These are phyloP conservation scores for Lagocephalus sceleratus DNA, from an alignment of 2,797 vertebrate genomes.

Conservation along the genomic window DNA sequence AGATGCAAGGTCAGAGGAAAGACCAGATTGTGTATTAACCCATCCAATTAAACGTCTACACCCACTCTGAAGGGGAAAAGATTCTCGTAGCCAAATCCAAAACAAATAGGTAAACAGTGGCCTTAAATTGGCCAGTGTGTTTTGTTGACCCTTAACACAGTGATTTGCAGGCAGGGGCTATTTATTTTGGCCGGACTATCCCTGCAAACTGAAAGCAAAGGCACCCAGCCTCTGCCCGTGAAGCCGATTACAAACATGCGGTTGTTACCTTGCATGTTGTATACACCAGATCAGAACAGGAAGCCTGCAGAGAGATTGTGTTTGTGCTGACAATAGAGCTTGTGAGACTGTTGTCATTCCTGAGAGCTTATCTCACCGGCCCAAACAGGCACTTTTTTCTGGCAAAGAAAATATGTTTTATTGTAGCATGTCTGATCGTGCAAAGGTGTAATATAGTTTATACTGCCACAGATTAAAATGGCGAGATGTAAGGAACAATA, in stretches of 20 bases:
- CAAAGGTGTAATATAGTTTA: constrained; percentile 26
- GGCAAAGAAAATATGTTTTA: constrained; percentile 48
- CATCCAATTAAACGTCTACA: constrained; percentile 9
- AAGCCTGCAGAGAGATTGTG: constrained; percentile 17
- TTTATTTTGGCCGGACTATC: too few species aligned
- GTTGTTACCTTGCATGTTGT: too few species aligned
- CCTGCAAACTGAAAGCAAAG: too few species aligned
- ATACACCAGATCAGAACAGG: too few species aligned
- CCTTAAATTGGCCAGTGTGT: too few species aligned
- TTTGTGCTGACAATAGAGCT: constrained; percentile 46
- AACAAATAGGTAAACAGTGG: too few species aligned
- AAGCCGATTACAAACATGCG: too few species aligned
- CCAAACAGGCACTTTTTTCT: constrained; percentile 31
- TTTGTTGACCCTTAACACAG: too few species aligned
- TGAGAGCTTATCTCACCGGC: constrained; percentile 50
- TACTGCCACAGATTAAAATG: constrained; percentile 31
- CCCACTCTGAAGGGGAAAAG: too few species aligned
- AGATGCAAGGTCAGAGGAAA: constrained; percentile 33
- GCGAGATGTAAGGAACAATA: constrained; percentile 4
- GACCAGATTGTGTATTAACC: constrained; percentile 28
- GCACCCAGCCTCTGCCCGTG: too few species aligned
- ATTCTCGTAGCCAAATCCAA: too few species aligned
- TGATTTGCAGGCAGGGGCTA: too few species aligned
- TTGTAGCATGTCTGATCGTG: constrained; percentile 35
- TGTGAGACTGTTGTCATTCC: constrained; percentile 48